These are phyloP conservation scores for Neoitamus cyanurus DNA, from an alignment of 2,888 invertebrate genomes.

Conservation along the genomic window DNA sequence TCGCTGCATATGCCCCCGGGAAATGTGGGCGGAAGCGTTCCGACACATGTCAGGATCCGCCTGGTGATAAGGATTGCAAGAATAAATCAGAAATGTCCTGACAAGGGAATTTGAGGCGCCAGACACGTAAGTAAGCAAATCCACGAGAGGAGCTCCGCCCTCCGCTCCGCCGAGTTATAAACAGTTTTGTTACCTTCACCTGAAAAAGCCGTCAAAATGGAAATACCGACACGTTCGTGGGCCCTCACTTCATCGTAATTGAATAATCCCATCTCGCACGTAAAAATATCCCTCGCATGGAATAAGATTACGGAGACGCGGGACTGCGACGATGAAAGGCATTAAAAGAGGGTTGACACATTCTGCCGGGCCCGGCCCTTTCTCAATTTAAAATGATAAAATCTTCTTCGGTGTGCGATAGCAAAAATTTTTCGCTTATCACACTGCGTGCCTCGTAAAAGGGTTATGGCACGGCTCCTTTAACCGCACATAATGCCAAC, in stretches of 20 bases:
- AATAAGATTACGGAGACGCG: not conserved
- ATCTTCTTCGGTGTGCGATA: not conserved
- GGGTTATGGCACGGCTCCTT: not conserved
- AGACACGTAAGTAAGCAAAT: not conserved
- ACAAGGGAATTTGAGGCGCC: not conserved
- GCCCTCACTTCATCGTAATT: not conserved
- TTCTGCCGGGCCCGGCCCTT: not conserved
- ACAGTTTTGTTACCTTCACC: not conserved
- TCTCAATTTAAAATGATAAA: not conserved
- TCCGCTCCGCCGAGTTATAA: not conserved
- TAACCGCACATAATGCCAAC: not conserved
- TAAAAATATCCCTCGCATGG: not conserved
- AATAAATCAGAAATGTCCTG: not conserved
- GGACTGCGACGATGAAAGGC: not conserved
- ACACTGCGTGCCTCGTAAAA: not conserved
- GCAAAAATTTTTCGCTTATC: not conserved
- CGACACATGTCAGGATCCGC: not conserved
- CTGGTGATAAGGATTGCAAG: not conserved
- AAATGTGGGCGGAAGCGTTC: not conserved
- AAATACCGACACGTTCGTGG: not conserved
- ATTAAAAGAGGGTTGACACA: slow-evolving; percentile 1
- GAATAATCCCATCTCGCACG: not conserved
- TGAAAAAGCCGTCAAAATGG: not conserved
- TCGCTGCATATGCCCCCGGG: not conserved
- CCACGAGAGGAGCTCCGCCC: not conserved